Evolutionary conservation across 2,797 vertebrate species (phyloP).

Genomic region (Varecia variegata): DNA sequence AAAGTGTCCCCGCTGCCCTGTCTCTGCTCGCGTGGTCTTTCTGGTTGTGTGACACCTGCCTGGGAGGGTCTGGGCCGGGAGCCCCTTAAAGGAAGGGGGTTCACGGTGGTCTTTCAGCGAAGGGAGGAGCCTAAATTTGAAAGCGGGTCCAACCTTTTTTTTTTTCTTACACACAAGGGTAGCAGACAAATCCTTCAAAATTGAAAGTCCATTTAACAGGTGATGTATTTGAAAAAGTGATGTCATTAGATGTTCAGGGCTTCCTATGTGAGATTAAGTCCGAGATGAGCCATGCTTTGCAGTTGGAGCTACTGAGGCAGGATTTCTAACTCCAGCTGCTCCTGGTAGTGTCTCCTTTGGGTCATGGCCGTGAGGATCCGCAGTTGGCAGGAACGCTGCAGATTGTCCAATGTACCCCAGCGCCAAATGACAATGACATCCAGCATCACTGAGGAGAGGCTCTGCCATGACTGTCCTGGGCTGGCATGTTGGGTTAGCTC

Average conservation of each 20-base stretch:
- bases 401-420: no score
- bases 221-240: not conserved
- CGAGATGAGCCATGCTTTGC: fast-evolving
- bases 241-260: fast-evolving
- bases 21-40: not conserved
- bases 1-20: not conserved
- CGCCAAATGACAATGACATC: no score
- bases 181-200: not conserved
- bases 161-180: not conserved
- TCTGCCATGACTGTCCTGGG: fast-evolving
- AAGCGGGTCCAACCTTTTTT: not conserved
- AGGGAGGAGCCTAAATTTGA: not conserved
- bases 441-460: not conserved
- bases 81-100: fast-evolving
- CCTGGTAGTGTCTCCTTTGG: fast-evolving
- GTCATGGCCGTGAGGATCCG: fast-evolving
- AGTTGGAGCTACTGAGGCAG: not conserved
- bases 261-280: not conserved
- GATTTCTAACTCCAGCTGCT: fast-evolving
- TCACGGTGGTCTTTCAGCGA: not conserved
- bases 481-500: not conserved
- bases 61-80: not conserved
- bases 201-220: not conserved
- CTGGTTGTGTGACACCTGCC: fast-evolving
- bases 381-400: no score